Conservation (phyloP, 2,797 vertebrate genomes). For the Coregonus suidteri region DNA sequence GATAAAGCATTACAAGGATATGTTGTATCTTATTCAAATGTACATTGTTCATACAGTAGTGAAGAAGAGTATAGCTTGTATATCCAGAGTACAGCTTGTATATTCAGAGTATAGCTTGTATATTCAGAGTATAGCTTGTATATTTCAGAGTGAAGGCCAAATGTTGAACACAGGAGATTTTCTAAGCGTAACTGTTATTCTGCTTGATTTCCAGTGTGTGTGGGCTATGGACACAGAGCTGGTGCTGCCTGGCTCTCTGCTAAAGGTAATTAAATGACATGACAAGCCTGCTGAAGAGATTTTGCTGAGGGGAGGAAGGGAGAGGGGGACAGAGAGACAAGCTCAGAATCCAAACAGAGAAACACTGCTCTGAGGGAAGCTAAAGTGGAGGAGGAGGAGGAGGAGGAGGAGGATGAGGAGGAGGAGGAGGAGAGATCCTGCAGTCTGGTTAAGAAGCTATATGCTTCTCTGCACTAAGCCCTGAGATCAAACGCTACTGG, state of each 20-base stretch:
- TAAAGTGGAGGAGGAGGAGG: conserved; percentile 1
- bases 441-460: background rate
- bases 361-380: background rate
- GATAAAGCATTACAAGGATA: background rate
- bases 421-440: background rate
- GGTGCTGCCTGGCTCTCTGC: background rate
- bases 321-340: background rate
- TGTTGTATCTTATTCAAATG: background rate
- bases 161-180: background rate
- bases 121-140: background rate
- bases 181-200: background rate
- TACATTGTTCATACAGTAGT: background rate
- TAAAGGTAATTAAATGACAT: background rate
- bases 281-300: conserved; percentile 1
- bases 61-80: background rate
- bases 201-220: background rate
- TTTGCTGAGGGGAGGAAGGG: conserved; percentile 23
- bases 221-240: background rate
- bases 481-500: background rate
- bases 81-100: no score
- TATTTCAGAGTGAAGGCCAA: background rate
- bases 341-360: background rate
- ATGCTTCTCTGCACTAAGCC: conserved; percentile 1
- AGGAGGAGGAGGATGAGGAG: conserved; percentile 1
- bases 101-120: no score